These are phyloP conservation scores for Diachasma alloeum DNA, from an alignment of 1,140 invertebrate genomes.

Conservation along the genomic window DNA sequence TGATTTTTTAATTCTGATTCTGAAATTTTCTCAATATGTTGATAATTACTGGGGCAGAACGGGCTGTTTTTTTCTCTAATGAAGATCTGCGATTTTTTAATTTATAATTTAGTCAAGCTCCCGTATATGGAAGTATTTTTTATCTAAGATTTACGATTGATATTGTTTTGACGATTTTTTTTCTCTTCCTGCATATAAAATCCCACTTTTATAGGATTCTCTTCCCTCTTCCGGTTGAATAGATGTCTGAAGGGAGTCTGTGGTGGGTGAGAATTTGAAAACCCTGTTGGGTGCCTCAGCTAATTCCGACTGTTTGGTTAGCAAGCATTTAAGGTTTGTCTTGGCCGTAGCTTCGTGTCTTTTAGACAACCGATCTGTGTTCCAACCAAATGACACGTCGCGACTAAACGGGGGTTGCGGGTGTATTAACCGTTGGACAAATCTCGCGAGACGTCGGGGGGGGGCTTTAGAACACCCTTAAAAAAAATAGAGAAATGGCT, in stretches of 20 bases:
- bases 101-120: too few species aligned
- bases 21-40: too few species aligned
- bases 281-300: slow-evolving; percentile 37
- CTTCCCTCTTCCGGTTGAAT: neutral
- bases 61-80: too few species aligned
- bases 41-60: too few species aligned
- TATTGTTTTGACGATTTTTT: too few species aligned
- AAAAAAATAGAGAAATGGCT: neutral
- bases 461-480: neutral
- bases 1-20: too few species aligned
- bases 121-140: neutral
- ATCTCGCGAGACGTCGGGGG: neutral
- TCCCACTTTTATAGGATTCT: neutral
- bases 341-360: slow-evolving; percentile 64
- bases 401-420: slow-evolving; percentile 34
- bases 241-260: neutral
- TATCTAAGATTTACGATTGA: too few species aligned
- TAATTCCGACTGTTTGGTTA: slow-evolving; percentile 66
- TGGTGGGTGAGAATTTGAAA: neutral
- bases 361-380: slow-evolving; percentile 66
- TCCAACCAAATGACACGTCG: slow-evolving; percentile 60
- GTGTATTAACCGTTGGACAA: neutral
- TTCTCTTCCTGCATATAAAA: neutral
- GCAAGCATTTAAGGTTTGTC: slow-evolving; percentile 66
- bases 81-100: too few species aligned